These are phyloP conservation scores for Drosophila ustulata DNA, from an alignment of 2,888 invertebrate species.

Conservation along the genomic window DNA sequence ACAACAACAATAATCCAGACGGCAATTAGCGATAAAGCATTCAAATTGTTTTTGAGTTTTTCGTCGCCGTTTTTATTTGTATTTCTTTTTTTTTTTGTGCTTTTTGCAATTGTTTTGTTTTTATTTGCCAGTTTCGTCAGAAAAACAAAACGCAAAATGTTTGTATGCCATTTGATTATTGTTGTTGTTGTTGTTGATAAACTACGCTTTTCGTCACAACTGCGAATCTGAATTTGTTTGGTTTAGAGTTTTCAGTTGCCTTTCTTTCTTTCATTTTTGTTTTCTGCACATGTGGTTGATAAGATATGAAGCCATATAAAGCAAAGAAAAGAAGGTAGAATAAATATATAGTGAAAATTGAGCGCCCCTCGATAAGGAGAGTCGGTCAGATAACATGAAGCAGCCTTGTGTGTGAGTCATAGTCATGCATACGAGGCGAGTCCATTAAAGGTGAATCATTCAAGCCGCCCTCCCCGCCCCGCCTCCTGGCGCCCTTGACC, in stretches of 20 bases:
- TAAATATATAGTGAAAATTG: slow-evolving; percentile 27
- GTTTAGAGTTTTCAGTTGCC: slow-evolving; percentile 13
- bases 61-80: slow-evolving; percentile 4
- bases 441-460: slow-evolving; percentile 61
- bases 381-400: not conserved
- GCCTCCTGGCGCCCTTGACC: slow-evolving; percentile 43
- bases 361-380: not conserved
- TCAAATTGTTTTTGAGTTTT: slow-evolving; percentile 34
- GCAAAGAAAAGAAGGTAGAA: not conserved
- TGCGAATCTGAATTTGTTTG: slow-evolving; percentile 43
- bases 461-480: not conserved
- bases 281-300: slow-evolving; percentile 52
- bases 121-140: slow-evolving; percentile 24
- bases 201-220: slow-evolving; percentile 41
- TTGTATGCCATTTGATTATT: slow-evolving; percentile 26
- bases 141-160: slow-evolving; percentile 29
- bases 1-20: slow-evolving; percentile 37
- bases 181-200: slow-evolving; percentile 36
- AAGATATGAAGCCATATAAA: slow-evolving; percentile 55
- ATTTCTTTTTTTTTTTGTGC: not conserved
- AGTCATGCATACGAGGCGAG: slow-evolving; percentile 34
- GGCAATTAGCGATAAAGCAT: slow-evolving; percentile 51
- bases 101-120: not conserved
- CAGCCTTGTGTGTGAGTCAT: slow-evolving; percentile 23
- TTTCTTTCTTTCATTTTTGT: slow-evolving; percentile 7